Evolutionary conservation across 2,113 vertebrate genomes (phyloP).

Genomic region (Otolemur garnettii): DNA sequence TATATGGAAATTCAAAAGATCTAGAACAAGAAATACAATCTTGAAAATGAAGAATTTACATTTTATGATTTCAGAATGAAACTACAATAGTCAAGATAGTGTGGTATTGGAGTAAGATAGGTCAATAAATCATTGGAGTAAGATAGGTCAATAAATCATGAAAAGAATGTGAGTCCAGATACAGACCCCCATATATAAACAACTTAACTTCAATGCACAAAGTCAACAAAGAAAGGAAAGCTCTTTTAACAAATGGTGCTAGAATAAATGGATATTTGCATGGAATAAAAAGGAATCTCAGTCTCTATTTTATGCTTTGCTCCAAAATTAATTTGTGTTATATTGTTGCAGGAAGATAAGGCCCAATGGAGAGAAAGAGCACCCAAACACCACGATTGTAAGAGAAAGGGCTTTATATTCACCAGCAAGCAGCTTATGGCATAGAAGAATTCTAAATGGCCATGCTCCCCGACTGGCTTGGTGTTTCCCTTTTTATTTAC

Average conservation of each 20-base stretch:
- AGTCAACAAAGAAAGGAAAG: background rate
- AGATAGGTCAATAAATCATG: background rate
- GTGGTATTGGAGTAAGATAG: background rate
- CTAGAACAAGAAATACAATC: background rate
- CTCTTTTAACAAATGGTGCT: background rate
- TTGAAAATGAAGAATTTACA: background rate
- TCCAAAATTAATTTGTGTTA: background rate
- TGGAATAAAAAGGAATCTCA: background rate
- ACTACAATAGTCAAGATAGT: background rate
- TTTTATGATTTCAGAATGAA: background rate
- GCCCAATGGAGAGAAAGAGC: too few relatives aligned
- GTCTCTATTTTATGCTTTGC: background rate
- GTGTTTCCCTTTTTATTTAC: too few relatives aligned
- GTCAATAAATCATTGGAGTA: background rate
- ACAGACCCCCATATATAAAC: rapidly evolving
- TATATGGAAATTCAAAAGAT: background rate
- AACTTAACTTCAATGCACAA: background rate
- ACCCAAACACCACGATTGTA: too few relatives aligned
- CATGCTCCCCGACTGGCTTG: too few relatives aligned
- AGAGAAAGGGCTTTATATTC: too few relatives aligned
- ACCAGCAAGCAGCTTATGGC: too few relatives aligned
- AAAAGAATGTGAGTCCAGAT: background rate
- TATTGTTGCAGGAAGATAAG: background rate
- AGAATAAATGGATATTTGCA: background rate
- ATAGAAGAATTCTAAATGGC: too few relatives aligned